These are phyloP conservation scores for Discoglossus pictus DNA, from an alignment of 2,797 vertebrate species.

Conservation along the genomic window DNA sequence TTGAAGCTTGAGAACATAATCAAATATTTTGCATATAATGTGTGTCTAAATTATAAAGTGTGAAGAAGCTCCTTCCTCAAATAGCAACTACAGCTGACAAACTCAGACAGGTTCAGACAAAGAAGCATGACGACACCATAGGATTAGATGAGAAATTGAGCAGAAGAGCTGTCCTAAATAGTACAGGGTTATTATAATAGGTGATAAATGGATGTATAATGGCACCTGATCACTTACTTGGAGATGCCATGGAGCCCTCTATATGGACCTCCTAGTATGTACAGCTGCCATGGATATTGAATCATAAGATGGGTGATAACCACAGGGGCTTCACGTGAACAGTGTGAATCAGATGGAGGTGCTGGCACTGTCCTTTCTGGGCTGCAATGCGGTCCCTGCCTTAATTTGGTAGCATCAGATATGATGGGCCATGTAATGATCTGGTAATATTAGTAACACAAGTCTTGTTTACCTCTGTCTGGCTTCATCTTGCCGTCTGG, in stretches of 20 bases:
- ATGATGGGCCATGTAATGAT: too few species aligned
- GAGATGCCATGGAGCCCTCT: neutral
- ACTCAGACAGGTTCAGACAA: neutral
- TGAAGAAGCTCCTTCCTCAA: too few species aligned
- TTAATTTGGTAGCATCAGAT: too few species aligned
- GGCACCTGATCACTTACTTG: neutral
- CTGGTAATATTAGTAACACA: neutral
- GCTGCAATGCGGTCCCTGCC: too few species aligned
- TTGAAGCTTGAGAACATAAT: too few species aligned
- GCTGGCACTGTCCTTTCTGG: neutral
- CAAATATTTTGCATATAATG: too few species aligned
- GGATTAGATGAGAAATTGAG: too few species aligned
- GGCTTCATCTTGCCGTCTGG: conserved; percentile 84
- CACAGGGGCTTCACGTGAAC: conserved; percentile 7
- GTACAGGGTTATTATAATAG: too few species aligned
- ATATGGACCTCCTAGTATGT: neutral
- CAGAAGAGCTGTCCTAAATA: too few species aligned
- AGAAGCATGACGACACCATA: neutral
- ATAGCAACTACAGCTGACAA: too few species aligned
- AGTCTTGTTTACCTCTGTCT: conserved; percentile 86
- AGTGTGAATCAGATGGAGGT: neutral
- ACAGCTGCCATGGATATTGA: neutral
- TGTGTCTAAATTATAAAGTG: too few species aligned
- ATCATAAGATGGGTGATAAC: neutral
- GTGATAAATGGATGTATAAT: too few species aligned